Base-by-base conservation (phyloP, 2,888 invertebrate species). In the Zygaena filipendulae region DNA sequence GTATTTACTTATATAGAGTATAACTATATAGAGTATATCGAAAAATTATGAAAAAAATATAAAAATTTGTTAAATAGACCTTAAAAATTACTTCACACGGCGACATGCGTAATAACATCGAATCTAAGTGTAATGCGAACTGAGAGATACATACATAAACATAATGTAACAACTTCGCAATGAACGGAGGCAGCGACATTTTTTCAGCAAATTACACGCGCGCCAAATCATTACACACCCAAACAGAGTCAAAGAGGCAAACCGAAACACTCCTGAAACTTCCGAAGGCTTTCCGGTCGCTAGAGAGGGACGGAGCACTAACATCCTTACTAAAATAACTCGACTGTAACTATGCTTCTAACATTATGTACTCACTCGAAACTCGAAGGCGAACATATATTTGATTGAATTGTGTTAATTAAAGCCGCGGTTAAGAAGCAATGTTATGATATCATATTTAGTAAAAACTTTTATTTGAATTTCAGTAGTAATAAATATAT, bases 171-270 rank as follows among this genome's bases (percentile, higher is more conserved):
- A 49, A 52, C 44, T 40, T 35, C 35, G 41, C 39, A 39, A 40
- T 49, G 49, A 48, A 57, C 54, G 55, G 42, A 49, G 52, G 47
- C 43, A 51, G 52, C 50, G 64, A 63, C 70, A 68, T 71, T 74
- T 74, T 74, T 75, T 70, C 67, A 63, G 52, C 59, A 63, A 71
- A 74, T 74, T 74, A 71, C 64, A 56, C 69, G 61, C 55, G 56
- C 59, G 59, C 63, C 69, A 62, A 77, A 74, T 77, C 69, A 75
- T 75, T 77, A 72, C 71, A 68, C 70, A 69, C 70, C 68, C 67
- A 70, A 75, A 77, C 72, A 70, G 66, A 75, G 71, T 68, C 72
- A 67, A 70, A 75, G 74, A 74, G 72, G 74, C 77, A 70, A 75
- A 70, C 75, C 72, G 68, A 71, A 71, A 64, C 64, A 68, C 71